Evolutionary conservation across 2,888 invertebrate genomes (phyloP).

Genomic region (Sinotaia quadrata): DNA sequence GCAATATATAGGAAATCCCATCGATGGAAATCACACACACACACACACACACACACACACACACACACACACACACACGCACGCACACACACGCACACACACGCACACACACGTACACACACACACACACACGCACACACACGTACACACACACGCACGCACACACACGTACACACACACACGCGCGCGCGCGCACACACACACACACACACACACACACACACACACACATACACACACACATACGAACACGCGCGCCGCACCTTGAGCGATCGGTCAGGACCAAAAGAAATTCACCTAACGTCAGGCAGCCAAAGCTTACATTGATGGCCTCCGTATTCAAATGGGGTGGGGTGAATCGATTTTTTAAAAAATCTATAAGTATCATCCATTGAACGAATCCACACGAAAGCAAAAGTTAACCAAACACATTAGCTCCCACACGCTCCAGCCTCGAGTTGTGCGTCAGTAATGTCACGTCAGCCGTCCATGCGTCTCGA

Average conservation of each 20-base stretch:
- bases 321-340: too few species aligned
- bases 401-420: too few species aligned
- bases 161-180: background rate
- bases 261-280: too few species aligned
- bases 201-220: conserved; percentile 16
- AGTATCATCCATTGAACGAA: too few species aligned
- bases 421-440: conserved; percentile 28
- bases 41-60: background rate
- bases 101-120: background rate
- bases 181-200: background rate
- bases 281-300: too few species aligned
- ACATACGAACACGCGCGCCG: too few species aligned
- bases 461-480: conserved; percentile 9
- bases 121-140: background rate
- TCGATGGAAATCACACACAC: background rate
- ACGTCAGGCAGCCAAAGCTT: too few species aligned
- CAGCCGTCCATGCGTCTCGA: conserved; percentile 27
- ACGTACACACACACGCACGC: background rate
- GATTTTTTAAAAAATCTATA: too few species aligned
- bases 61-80: background rate
- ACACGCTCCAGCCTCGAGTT: conserved; percentile 16
- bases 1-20: too few species aligned
- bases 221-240: conserved; percentile 2
- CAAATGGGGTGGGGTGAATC: too few species aligned
- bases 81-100: conserved; percentile 15